Evolutionary conservation across 1,140 invertebrate species (phyloP).

Genomic region (Halictus rubicundus): DNA sequence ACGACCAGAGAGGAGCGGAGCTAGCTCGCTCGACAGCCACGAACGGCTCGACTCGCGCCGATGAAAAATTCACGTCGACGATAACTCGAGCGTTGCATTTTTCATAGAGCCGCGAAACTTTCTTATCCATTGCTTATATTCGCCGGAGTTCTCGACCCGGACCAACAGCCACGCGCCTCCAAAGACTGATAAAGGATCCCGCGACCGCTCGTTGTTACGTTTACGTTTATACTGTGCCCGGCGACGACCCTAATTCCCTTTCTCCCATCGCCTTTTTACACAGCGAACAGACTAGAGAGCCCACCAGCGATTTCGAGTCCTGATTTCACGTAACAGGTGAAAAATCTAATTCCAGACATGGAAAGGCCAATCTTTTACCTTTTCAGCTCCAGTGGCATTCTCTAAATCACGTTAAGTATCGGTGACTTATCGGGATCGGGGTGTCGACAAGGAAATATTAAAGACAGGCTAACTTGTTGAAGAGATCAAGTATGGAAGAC

Average conservation of each 20-base stretch:
- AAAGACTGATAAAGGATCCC: constrained; percentile 72
- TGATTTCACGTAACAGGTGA: too few species aligned
- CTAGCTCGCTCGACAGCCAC: constrained; percentile 19
- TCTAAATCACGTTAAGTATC: too few species aligned
- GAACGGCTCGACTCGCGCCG: constrained; percentile 56
- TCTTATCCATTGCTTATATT: constrained; percentile 78
- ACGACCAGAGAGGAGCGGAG: background rate
- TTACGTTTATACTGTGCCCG: constrained; percentile 43
- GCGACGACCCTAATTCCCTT: constrained; percentile 1
- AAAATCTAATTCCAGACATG: too few species aligned
- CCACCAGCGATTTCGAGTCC: too few species aligned
- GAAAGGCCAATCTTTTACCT: too few species aligned
- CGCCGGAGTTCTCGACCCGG: constrained; percentile 72
- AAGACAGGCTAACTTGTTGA: too few species aligned
- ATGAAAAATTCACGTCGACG: constrained; percentile 79
- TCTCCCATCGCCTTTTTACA: background rate
- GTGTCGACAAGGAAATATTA: too few species aligned
- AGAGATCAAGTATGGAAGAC: too few species aligned
- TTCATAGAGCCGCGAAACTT: constrained; percentile 76
- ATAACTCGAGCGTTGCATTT: constrained; percentile 78
- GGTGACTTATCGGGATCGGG: too few species aligned
- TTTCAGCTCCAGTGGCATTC: too few species aligned
- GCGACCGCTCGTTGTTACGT: constrained; percentile 32
- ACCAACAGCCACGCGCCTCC: constrained; percentile 67
- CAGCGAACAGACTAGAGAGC: too few species aligned